Conservation (phyloP, 1,140 invertebrate species). For the Zaprionus taronus region DNA sequence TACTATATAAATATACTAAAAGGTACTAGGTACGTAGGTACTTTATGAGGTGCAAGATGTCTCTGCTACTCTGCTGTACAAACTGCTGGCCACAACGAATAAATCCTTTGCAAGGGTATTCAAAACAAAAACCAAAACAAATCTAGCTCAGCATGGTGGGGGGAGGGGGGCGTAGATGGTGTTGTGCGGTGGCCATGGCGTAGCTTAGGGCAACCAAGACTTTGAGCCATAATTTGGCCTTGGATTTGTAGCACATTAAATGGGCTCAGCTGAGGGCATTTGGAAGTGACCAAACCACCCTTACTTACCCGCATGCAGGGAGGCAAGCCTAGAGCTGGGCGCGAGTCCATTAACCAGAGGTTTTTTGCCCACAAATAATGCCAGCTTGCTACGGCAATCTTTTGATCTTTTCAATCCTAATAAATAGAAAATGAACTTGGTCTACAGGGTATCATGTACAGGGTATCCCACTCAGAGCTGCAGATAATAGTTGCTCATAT, state of each 20-base stretch:
- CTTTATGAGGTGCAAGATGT: neutral
- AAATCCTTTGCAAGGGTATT: neutral
- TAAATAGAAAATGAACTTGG: constrained; percentile 41
- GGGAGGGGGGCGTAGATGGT: neutral
- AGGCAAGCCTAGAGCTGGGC: neutral
- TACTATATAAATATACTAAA: no score
- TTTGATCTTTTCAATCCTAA: constrained; percentile 3
- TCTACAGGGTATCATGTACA: neutral
- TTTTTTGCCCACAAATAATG: constrained; percentile 4
- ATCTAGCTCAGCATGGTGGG: constrained; percentile 16
- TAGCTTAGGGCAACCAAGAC: constrained; percentile 28
- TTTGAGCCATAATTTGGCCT: constrained; percentile 50
- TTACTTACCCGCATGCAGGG: no score
- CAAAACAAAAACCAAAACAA: constrained; percentile 22
- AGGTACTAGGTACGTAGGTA: no score
- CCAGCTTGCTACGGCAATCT: neutral
- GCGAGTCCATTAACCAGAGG: neutral
- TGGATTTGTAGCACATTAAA: constrained; percentile 51
- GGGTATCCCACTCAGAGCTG: neutral
- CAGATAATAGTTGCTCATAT: neutral
- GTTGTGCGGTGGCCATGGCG: constrained; percentile 1
- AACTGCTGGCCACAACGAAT: neutral
- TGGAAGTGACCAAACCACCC: constrained; percentile 22
- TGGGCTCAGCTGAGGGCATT: constrained; percentile 36
- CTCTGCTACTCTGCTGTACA: neutral